Percentiles rank a stretch among this genome's conserved stretches.
phyloP scores from a whole-genome alignment of 2,888 invertebrate species.

The Conomelus anceps region DNA sequence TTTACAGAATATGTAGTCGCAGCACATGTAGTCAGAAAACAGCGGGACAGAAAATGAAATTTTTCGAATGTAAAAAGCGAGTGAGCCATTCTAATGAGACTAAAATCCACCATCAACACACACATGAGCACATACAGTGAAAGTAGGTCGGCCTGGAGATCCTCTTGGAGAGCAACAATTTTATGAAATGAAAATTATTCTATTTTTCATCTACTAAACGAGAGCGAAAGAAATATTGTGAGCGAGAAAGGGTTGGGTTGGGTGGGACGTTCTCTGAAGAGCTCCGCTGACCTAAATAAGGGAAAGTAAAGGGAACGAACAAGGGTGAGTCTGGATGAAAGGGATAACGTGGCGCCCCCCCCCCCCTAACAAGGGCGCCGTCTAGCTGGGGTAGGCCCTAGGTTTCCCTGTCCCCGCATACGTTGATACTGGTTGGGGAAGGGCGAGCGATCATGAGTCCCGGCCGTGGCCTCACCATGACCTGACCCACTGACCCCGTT shows the following conservation, averaged over 20 bases:
- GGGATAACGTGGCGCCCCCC: not conserved
- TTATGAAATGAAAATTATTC: not conserved
- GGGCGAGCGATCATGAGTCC: not conserved
- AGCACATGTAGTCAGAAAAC: not conserved
- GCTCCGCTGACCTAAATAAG: not conserved
- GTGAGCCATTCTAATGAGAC: not conserved
- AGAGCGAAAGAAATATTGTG: not conserved
- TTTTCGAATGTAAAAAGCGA: not conserved
- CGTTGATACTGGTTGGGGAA: not conserved
- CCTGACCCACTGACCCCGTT: constrained; percentile 11
- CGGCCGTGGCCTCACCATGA: constrained; percentile 4
- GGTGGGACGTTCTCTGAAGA: not conserved
- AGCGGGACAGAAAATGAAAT: not conserved
- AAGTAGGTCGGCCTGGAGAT: not conserved
- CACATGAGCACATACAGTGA: too few relatives aligned
- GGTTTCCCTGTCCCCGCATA: not conserved
- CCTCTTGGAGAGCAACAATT: not conserved
- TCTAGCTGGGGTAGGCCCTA: not conserved
- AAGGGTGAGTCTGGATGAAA: not conserved
- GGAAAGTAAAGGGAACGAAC: not conserved
- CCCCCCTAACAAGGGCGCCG: not conserved
- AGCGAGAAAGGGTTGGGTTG: not conserved
- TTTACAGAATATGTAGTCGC: not conserved
- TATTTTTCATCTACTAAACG: not conserved
- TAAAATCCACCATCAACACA: not conserved